These are phyloP conservation scores for Callochromis pleurospilus DNA, from an alignment of 2,113 vertebrate genomes.

Conservation along the genomic window DNA sequence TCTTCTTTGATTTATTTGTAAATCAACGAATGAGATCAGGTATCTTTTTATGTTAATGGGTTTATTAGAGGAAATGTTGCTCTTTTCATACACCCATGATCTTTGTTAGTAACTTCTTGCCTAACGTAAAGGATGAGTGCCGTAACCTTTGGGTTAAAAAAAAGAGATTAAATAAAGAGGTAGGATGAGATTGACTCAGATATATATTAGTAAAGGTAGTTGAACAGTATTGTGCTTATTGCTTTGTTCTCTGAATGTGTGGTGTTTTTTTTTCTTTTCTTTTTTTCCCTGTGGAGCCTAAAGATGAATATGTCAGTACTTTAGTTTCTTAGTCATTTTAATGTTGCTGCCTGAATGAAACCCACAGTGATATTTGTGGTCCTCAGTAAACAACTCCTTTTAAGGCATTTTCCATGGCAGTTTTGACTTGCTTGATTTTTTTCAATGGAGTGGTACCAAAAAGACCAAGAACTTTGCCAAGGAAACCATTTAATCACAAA, in stretches of 20 bases:
- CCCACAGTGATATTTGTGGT: neutral
- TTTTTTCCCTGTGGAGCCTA: neutral
- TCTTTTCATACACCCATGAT: neutral
- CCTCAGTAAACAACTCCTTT: neutral
- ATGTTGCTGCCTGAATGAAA: neutral
- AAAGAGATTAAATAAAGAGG: neutral
- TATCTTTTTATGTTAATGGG: neutral
- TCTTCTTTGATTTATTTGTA: neutral
- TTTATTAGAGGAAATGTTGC: neutral
- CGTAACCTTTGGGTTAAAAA: neutral
- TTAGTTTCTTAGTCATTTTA: neutral
- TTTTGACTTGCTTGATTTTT: neutral
- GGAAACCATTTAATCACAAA: neutral
- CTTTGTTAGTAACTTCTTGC: neutral
- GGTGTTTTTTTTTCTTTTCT: neutral
- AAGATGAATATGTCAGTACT: neutral
- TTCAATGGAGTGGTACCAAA: neutral
- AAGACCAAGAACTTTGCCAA: neutral
- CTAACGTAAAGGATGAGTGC: neutral
- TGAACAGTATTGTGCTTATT: neutral
- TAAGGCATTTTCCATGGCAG: neutral
- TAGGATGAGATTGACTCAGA: neutral
- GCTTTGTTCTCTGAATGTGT: neutral
- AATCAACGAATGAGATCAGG: constrained; percentile 7
- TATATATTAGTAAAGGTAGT: neutral